These are phyloP conservation scores for Xenentodon cancila DNA, from an alignment of 2,797 vertebrate species.

Conservation along the genomic window DNA sequence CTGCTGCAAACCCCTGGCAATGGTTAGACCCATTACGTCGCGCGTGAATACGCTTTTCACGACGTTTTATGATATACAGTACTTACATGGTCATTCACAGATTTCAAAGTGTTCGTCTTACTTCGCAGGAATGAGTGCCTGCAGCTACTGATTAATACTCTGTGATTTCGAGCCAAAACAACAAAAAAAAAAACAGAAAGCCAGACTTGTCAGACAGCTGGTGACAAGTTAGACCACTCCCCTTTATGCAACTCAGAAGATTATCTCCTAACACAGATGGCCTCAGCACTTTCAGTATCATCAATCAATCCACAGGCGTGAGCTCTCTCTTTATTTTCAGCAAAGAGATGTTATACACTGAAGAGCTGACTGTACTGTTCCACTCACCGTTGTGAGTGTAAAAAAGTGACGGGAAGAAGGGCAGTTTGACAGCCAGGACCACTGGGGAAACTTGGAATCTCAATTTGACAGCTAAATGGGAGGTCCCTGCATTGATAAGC, in stretches of 20 bases:
- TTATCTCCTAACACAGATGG: constrained; percentile 3
- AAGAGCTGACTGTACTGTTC: constrained; percentile 8
- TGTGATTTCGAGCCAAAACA: not conserved
- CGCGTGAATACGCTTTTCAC: not conserved
- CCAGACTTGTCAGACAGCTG: not conserved
- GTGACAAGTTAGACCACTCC: not conserved
- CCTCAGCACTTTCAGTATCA: constrained; percentile 4
- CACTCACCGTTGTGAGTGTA: too few species aligned
- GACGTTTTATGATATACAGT: not conserved
- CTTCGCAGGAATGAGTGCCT: not conserved
- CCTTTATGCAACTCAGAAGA: constrained; percentile 9
- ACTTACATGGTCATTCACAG: too few species aligned
- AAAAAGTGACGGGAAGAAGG: constrained; percentile 49
- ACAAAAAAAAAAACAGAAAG: constrained; percentile 19
- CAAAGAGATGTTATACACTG: constrained; percentile 7
- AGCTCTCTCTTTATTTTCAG: not conserved
- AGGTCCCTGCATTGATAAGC: constrained; percentile 1
- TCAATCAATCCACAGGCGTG: too few species aligned
- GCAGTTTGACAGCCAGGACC: constrained; percentile 9
- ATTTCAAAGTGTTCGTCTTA: not conserved
- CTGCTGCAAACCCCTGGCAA: not conserved
- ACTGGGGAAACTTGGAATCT: too few species aligned
- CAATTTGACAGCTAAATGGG: constrained; percentile 1
- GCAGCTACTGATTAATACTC: not conserved
- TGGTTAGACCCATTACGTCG: not conserved